These are phyloP conservation scores for Thaleichthys pacificus DNA, from an alignment of 2,797 vertebrate species.

Conservation along the genomic window DNA sequence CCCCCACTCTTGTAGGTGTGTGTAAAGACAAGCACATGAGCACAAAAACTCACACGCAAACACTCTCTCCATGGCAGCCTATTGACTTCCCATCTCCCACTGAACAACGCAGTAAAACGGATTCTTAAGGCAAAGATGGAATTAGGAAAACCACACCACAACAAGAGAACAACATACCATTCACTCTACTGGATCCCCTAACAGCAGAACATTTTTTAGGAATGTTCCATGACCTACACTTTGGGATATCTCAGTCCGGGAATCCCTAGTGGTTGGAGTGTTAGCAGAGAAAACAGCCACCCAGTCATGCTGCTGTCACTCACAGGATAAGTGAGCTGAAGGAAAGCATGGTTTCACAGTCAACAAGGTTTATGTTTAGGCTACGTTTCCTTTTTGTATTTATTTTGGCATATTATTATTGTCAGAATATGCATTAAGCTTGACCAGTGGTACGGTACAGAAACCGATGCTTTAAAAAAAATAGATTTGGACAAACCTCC, in stretches of 20 bases:
- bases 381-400: no score
- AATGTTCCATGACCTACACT: not conserved
- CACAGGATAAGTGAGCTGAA: not conserved
- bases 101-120: conserved; percentile 54
- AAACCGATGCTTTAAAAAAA: no score
- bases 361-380: not conserved
- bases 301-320: not conserved
- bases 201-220: conserved; percentile 39
- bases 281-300: not conserved
- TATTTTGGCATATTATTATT: no score
- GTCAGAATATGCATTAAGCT: no score
- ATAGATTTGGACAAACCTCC: no score
- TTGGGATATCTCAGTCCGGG: conserved; percentile 10
- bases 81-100: conserved; percentile 66
- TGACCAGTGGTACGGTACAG: no score
- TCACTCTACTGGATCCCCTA: conserved; percentile 41
- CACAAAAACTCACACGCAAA: not conserved
- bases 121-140: conserved; percentile 63
- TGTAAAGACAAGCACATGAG: not conserved
- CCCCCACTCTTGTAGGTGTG: not conserved
- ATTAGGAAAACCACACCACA: conserved; percentile 56
- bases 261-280: not conserved
- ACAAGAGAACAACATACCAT: conserved; percentile 30
- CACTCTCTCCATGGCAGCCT: conserved; percentile 36
- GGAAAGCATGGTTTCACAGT: not conserved